Evolutionary conservation across 1,140 invertebrate species (phyloP).

Genomic region (Wasmannia auropunctata): DNA sequence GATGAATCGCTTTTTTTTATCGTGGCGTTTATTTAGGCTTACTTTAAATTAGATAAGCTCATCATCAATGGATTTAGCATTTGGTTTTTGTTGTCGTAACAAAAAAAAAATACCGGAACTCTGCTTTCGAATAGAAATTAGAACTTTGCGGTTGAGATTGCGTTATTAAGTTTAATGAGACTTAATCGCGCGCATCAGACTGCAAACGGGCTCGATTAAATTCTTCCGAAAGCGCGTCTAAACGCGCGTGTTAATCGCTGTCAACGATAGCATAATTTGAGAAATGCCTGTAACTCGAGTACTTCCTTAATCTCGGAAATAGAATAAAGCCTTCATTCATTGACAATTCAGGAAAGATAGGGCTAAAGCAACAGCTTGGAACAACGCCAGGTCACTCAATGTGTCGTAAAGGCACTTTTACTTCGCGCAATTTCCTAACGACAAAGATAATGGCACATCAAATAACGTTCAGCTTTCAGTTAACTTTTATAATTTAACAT

Average conservation of each 20-base stretch:
- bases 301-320: slow-evolving; percentile 47
- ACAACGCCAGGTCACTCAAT: slow-evolving; percentile 49
- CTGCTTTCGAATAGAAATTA: not conserved
- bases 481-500: not conserved
- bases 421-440: slow-evolving; percentile 14
- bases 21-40: not conserved
- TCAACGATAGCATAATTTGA: slow-evolving; percentile 41
- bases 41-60: not conserved
- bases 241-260: slow-evolving; percentile 14
- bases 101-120: not conserved
- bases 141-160: not conserved
- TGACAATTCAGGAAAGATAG: slow-evolving; percentile 39
- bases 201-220: not conserved
- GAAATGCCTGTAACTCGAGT: slow-evolving; percentile 36
- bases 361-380: slow-evolving; percentile 45
- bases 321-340: slow-evolving; percentile 51
- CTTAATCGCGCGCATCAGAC: no score
- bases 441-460: not conserved
- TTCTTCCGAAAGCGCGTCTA: not conserved
- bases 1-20: not conserved
- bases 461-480: not conserved
- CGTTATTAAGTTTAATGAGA: not conserved
- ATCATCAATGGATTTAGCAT: not conserved
- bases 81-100: not conserved
- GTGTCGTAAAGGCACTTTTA: slow-evolving; percentile 3